phyloP scores from a whole-genome alignment of 2,113 vertebrate genomes.

The human (Homo sapiens) region GRCh38 chr13:40146001-40146500 shows the following conservation, averaged over 20 bases:
- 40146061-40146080: background rate
- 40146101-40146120: background rate
- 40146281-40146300: too few relatives aligned
- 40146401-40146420: background rate
- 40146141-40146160: background rate
- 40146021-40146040: background rate
- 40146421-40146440: background rate
- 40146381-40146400: background rate
- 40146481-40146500: background rate
- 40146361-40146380: background rate
- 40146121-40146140: background rate
- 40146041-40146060: background rate
- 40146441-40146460: background rate
- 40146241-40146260: background rate
- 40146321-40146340: background rate
- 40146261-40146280: background rate
- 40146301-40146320: background rate
- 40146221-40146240: background rate
- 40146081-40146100: background rate
- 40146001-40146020: background rate
- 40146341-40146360: background rate
- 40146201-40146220: background rate
- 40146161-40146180: fast-evolving
- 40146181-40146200: background rate
- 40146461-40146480: background rate